Conservation (phyloP, 1,140 invertebrate genomes). For the Riptortus pedestris region DNA sequence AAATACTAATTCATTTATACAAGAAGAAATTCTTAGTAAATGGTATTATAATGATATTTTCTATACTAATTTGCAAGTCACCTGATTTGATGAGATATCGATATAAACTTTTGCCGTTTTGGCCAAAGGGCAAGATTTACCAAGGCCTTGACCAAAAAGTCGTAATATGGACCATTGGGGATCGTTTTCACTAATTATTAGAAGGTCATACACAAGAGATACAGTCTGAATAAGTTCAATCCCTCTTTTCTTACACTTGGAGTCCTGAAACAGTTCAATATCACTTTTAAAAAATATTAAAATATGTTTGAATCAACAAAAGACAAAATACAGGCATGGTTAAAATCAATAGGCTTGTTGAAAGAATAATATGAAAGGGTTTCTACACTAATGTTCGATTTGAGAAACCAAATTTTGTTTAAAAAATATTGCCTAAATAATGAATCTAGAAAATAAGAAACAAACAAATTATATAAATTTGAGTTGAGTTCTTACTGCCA, state of each 20-base stretch:
- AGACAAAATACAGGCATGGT: background rate
- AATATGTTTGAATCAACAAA: background rate
- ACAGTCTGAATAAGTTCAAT: conserved; percentile 75
- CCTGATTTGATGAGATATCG: conserved; percentile 56
- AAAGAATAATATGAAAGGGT: no score
- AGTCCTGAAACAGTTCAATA: conserved; percentile 38
- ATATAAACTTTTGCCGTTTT: conserved; percentile 67
- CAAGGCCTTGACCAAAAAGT: conserved; percentile 73
- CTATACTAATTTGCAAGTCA: no score
- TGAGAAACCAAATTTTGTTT: no score
- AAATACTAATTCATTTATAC: no score
- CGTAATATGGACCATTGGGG: conserved; percentile 75
- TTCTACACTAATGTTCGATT: no score
- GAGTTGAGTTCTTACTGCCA: no score
- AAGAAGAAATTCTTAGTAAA: no score
- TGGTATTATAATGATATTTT: no score
- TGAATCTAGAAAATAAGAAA: no score
- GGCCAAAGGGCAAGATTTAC: conserved; percentile 67
- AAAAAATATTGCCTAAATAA: no score
- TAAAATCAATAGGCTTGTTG: background rate
- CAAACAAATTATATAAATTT: no score
- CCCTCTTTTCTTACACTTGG: conserved; percentile 50
- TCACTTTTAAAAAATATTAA: background rate
- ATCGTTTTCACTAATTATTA: conserved; percentile 44
- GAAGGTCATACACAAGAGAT: conserved; percentile 74